Conservation (phyloP, 1,140 invertebrate species). For the Drosophila bipectinata region DNA sequence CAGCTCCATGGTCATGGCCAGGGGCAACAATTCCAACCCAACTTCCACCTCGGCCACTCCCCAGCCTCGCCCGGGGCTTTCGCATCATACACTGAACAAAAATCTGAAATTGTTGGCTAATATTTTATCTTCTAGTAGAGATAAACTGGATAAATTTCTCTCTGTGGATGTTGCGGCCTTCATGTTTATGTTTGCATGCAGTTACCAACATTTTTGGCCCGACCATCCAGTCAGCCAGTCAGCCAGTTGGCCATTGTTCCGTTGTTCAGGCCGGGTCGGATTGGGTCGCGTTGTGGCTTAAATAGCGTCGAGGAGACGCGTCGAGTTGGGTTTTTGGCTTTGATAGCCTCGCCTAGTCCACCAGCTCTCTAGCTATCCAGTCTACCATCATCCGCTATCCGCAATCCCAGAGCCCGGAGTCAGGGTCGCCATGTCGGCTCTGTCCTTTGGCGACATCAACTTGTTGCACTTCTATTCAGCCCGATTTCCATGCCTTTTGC, state of each 20-base stretch:
- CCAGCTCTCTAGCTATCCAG: constrained; percentile 2
- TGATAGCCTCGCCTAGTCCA: constrained; percentile 28
- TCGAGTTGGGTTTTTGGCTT: constrained; percentile 38
- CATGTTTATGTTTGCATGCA: constrained; percentile 66
- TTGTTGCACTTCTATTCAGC: constrained; percentile 42
- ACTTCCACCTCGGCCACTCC: background rate
- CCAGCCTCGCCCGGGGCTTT: background rate
- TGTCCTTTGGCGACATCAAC: constrained; percentile 45
- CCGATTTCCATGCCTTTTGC: constrained; percentile 1
- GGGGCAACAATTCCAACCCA: constrained; percentile 23
- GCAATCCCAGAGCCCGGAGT: background rate
- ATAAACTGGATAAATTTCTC: background rate
- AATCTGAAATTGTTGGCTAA: too few species aligned
- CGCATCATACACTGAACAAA: background rate
- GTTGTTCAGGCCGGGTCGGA: constrained; percentile 38
- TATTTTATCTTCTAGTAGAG: too few species aligned
- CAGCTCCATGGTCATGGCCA: constrained; percentile 35
- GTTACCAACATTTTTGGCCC: constrained; percentile 61
- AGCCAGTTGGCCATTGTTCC: constrained; percentile 24
- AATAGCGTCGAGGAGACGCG: constrained; percentile 10
- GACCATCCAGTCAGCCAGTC: constrained; percentile 12
- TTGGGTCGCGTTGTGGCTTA: constrained; percentile 23
- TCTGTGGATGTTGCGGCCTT: constrained; percentile 42
- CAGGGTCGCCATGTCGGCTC: constrained; percentile 23
- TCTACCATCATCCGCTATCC: constrained; percentile 8